A percentile compares a stretch with the other conserved stretches of the same genome.
These are phyloP conservation scores for Zophobas atratus DNA, from an alignment of 1,140 invertebrate genomes.

Conservation along the genomic window DNA sequence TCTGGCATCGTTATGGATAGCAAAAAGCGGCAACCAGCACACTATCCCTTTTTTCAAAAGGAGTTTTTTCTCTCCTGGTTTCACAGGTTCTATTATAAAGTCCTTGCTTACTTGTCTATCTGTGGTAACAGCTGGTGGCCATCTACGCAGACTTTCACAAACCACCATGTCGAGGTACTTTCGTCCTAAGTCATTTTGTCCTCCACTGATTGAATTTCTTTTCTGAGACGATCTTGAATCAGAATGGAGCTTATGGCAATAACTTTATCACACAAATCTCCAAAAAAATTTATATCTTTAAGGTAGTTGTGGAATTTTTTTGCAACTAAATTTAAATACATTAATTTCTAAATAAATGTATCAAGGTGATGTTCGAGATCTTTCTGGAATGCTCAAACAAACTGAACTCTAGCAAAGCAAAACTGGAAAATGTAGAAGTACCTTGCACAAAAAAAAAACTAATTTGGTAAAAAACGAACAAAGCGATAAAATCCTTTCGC, in stretches of 20 bases:
- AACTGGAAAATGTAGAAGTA: background rate
- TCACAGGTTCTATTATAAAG: constrained; percentile 66
- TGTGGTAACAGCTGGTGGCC: constrained; percentile 69
- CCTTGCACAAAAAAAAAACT: background rate
- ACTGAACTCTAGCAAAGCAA: background rate
- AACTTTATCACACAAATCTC: constrained; percentile 64
- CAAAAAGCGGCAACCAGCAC: constrained; percentile 63
- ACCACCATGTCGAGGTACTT: constrained; percentile 45
- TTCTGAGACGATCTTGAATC: constrained; percentile 65
- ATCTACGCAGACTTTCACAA: constrained; percentile 73
- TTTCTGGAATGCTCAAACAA: background rate
- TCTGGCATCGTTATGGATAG: constrained; percentile 69
- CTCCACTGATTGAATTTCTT: constrained; percentile 64
- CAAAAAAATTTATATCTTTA: constrained; percentile 56
- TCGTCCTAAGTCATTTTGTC: constrained; percentile 21
- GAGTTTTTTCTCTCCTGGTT: constrained; percentile 34
- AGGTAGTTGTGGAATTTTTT: too few species aligned
- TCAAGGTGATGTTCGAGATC: background rate
- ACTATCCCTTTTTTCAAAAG: constrained; percentile 62
- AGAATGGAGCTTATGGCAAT: background rate
- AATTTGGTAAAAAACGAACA: constrained; percentile 48
- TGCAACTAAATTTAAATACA: constrained; percentile 60
- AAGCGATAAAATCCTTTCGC: constrained; percentile 73
- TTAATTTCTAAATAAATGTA: constrained; percentile 53
- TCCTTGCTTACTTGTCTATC: constrained; percentile 71